Evolutionary conservation across 2,888 invertebrate genomes (phyloP), one percentile per base, ranked within the genome.

Genomic region (Margaritifera margaritifera): DNA sequence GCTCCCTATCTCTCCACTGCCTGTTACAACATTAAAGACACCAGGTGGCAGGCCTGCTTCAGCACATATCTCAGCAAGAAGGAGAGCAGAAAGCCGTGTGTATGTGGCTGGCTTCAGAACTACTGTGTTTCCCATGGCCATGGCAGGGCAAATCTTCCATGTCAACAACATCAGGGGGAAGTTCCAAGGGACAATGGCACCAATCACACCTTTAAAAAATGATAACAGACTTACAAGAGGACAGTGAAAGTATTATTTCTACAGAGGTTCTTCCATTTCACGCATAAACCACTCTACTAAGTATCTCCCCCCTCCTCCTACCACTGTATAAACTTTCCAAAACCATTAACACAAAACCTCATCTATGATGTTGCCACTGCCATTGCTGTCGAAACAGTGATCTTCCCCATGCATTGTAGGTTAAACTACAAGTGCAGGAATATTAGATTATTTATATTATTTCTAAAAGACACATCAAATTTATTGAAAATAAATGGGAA

Each of bases 51-150:
- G 84, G 22, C 92, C 92, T 53, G 91, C 91, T 84, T 91, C 89
- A 63, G 86, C 83, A 78, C 91, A 91, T 25, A 92, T 84, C 72
- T 92, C 91, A 59, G 90, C 89, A 69, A 92, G 84, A 61, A 91
- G 86, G 55, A 90, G 82, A 11, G 90, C 90, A 64, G 90, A 84
- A 22, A 91, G 86, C 25, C 90, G 84, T 4, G 91, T 88, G 77
- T 88, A 87, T 2, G 89, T 85, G 25, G 90, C 90, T 20, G 91
- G 90, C 74, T 91, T 90, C n/a, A 92, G 81, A 20, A 91, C 84
- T 22, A 92, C 89, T 53, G 90, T 89, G 82, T 91, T 91, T 25
- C 92, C 92, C 84, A 90, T 90, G 25, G 92, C 92, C 66, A 92
- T 81, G 27, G 91, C 91, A 52, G 92, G 91, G 61, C 90, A 91